Conservation (phyloP, 1,140 invertebrate genomes). For the Drosophila neocordata region DNA sequence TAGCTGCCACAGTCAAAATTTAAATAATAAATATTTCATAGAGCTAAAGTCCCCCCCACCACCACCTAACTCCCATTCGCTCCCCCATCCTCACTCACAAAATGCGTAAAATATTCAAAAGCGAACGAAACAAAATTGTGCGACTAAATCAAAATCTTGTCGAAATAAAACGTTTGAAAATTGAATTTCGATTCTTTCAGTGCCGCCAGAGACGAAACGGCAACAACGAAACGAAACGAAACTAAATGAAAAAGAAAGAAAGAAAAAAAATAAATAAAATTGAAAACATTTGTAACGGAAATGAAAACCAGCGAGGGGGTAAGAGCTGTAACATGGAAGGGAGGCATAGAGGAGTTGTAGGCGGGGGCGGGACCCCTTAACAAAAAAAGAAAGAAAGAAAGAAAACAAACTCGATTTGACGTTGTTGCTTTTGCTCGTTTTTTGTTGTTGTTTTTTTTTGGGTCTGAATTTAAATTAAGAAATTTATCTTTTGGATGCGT, state of each 20-base stretch:
- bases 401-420: constrained; percentile 39
- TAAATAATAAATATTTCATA: constrained; percentile 80
- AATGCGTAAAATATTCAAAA: constrained; percentile 76
- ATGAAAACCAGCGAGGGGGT: constrained; percentile 57
- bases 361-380: background rate
- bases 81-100: constrained; percentile 21
- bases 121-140: constrained; percentile 41
- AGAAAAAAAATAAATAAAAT: constrained; percentile 34
- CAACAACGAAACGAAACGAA: background rate
- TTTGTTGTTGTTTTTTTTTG: constrained; percentile 27
- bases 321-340: constrained; percentile 8
- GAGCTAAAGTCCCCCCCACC: constrained; percentile 1
- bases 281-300: constrained; percentile 80
- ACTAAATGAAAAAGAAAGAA: too few species aligned
- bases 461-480: constrained; percentile 80
- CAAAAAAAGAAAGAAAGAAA: constrained; percentile 20
- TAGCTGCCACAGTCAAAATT: constrained; percentile 68
- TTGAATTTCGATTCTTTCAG: constrained; percentile 62
- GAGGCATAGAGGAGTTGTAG: background rate
- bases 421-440: background rate
- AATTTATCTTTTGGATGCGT: constrained; percentile 77
- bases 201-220: constrained; percentile 1
- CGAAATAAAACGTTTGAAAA: constrained; percentile 80
- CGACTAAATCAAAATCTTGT: constrained; percentile 77
- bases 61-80: background rate